Percentiles rank a stretch among this genome's conserved stretches.
Evolutionary conservation across 2,113 vertebrate species (phyloP).

Genomic region (Hemibagrus wyckioides): DNA sequence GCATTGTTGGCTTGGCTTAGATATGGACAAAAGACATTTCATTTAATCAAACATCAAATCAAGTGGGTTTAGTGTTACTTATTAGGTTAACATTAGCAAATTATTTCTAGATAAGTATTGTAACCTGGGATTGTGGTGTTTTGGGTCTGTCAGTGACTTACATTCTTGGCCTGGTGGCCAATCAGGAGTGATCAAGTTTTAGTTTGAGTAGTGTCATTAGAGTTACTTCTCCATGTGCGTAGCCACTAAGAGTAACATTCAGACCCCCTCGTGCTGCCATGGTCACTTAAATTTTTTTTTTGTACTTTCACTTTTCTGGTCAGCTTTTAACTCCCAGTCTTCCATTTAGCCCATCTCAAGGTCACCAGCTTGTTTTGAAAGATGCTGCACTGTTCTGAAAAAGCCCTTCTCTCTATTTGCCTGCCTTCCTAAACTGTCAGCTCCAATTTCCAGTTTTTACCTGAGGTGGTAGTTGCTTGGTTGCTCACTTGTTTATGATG

Average conservation of each 20-base stretch:
- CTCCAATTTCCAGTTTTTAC: not conserved
- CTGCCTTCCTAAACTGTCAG: not conserved
- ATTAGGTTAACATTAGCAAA: not conserved
- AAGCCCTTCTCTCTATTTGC: not conserved
- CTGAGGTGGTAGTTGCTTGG: slow-evolving; percentile 1
- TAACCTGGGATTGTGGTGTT: not conserved
- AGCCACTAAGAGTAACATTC: not conserved
- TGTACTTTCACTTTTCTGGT: not conserved
- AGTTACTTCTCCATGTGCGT: not conserved
- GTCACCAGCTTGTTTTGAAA: not conserved
- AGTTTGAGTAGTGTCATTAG: not conserved
- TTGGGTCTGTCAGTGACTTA: not conserved
- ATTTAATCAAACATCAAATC: not conserved
- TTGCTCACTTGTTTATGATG: slow-evolving; percentile 13
- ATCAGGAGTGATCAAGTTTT: not conserved
- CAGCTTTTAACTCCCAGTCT: not conserved
- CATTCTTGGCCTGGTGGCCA: not conserved
- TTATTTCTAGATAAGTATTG: not conserved
- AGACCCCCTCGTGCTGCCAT: not conserved
- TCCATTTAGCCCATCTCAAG: not conserved
- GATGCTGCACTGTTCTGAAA: not conserved
- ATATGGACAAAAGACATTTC: too few relatives aligned
- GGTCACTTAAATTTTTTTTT: not conserved
- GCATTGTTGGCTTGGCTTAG: not conserved
- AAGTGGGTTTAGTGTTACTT: too few relatives aligned